Conservation (phyloP, 2,797 vertebrate species). For the Notoglanidium macrostoma region DNA sequence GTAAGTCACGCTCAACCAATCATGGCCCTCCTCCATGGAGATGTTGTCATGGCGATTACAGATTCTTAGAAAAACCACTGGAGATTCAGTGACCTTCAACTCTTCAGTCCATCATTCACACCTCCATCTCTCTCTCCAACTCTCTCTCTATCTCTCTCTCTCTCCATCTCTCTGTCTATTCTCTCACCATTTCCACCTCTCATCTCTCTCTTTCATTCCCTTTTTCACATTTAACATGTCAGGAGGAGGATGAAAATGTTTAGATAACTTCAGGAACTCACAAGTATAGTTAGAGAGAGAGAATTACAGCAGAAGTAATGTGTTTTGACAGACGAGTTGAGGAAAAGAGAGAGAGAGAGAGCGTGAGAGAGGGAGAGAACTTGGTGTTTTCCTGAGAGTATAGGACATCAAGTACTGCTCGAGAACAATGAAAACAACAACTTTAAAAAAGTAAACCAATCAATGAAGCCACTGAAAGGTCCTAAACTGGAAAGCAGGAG, state of each 20-base stretch:
- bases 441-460: background rate
- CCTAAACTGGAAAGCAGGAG: background rate
- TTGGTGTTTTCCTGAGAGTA: background rate
- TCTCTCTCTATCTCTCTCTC: background rate
- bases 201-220: background rate
- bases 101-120: conserved; percentile 12
- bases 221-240: background rate
- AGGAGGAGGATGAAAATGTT: background rate
- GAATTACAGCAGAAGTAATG: conserved; percentile 31
- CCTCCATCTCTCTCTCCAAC: background rate
- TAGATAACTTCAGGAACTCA: too few relatives aligned
- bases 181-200: background rate
- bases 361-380: background rate
- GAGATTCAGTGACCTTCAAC: background rate
- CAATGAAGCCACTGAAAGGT: conserved; percentile 11
- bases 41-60: background rate
- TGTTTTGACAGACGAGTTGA: conserved; percentile 31
- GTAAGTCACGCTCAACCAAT: background rate
- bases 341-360: background rate
- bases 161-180: background rate
- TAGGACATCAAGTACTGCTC: background rate
- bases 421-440: background rate
- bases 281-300: background rate
- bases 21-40: background rate
- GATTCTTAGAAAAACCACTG: background rate